A percentile compares a stretch with the other conserved stretches of the same genome.
These are phyloP conservation scores for Choreutis nemorana DNA, from an alignment of 2,888 invertebrate genomes.

Conservation along the genomic window DNA sequence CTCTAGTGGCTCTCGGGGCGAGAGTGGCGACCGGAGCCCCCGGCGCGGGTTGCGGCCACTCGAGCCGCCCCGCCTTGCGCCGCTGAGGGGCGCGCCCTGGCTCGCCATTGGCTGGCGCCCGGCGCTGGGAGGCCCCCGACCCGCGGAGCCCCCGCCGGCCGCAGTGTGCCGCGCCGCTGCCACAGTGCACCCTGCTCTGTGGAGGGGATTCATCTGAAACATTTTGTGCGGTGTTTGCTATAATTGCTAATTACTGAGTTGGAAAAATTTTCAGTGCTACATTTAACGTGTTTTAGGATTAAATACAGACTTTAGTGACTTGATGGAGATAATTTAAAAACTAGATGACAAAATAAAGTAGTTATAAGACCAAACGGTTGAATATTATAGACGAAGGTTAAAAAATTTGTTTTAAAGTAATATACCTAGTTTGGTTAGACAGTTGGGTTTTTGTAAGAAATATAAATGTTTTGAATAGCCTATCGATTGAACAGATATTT, in stretches of 20 bases:
- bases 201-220: conserved; percentile 1
- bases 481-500: too few species aligned
- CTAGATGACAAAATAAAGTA: too few species aligned
- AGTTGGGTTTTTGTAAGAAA: too few species aligned
- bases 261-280: too few species aligned
- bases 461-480: too few species aligned
- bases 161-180: conserved; percentile 9
- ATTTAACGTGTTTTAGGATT: too few species aligned
- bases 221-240: background rate
- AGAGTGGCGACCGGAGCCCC: conserved; percentile 56
- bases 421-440: too few species aligned
- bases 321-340: too few species aligned
- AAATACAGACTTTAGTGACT: too few species aligned
- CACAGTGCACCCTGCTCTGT: conserved; percentile 4
- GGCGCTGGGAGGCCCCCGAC: conserved; percentile 16
- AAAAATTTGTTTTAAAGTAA: too few species aligned
- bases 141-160: conserved; percentile 9
- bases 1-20: conserved; percentile 63
- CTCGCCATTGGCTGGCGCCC: conserved; percentile 25
- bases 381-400: too few species aligned
- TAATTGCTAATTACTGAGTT: conserved; percentile 1
- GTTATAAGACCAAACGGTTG: too few species aligned
- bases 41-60: conserved; percentile 36
- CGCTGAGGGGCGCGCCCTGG: conserved; percentile 9
- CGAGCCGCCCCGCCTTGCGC: conserved; percentile 27